Percentiles rank a stretch among this genome's conserved stretches.
These are phyloP conservation scores for Dorcus hopei DNA, from an alignment of 2,888 invertebrate species.

Conservation along the genomic window DNA sequence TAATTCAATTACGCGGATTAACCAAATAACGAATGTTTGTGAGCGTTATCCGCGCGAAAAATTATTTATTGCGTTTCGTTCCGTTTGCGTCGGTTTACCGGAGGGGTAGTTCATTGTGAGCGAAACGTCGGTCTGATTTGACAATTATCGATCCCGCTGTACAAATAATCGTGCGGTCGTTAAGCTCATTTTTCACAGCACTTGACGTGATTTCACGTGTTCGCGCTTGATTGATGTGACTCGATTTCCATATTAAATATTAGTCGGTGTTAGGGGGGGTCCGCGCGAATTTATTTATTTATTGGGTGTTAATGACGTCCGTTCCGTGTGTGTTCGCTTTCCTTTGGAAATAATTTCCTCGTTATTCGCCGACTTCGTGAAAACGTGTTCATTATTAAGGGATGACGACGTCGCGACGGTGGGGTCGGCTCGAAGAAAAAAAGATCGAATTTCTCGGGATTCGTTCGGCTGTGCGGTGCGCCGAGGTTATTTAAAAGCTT, in stretches of 20 bases:
- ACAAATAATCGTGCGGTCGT: slow-evolving; percentile 29
- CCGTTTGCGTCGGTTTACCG: not conserved
- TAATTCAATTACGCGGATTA: too few relatives aligned
- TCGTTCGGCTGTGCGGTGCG: not conserved
- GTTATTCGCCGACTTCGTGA: not conserved
- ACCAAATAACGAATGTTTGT: too few relatives aligned
- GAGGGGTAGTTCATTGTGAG: not conserved
- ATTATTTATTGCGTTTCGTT: too few relatives aligned
- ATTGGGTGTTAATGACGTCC: slow-evolving; percentile 19
- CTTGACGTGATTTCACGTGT: slow-evolving; percentile 21
- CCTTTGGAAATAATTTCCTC: not conserved
- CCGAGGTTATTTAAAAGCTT: not conserved
- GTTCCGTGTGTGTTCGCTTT: slow-evolving; percentile 3
- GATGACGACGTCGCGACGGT: not conserved
- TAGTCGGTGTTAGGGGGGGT: slow-evolving; percentile 2
- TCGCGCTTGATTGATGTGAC: not conserved
- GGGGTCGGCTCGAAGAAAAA: too few relatives aligned
- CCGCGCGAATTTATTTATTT: not conserved
- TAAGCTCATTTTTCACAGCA: slow-evolving; percentile 31
- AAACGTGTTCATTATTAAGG: not conserved
- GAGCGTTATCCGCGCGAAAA: too few relatives aligned
- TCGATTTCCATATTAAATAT: slow-evolving; percentile 9
- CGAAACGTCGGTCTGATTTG: slow-evolving; percentile 6
- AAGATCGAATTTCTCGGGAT: too few relatives aligned
- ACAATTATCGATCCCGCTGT: slow-evolving; percentile 28